Evolutionary conservation across 2,888 invertebrate genomes (phyloP), one percentile per base, ranked within the genome.

Genomic region (Galeruca laticollis): DNA sequence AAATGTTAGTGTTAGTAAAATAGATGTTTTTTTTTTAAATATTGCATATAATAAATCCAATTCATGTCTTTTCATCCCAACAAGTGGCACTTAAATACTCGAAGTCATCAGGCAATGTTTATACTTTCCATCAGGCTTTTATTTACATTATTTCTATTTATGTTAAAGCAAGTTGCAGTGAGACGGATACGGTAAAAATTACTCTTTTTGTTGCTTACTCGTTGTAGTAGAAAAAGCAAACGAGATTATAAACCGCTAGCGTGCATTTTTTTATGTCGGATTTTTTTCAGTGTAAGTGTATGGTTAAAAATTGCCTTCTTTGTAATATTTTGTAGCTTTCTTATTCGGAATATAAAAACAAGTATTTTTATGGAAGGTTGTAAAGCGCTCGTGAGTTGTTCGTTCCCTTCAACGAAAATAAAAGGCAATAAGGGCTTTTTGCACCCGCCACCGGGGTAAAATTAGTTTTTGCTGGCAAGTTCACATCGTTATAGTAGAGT

Each of bases 401-500:
- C 57, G 65, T 65, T 65, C 57, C 65, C 31, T 65, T 65, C 57
- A 65, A 57, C 65, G 65, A 57, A 65, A 65, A 65, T 65, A 65
- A 65, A 65, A 65, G 57, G 65, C 65, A 65, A 65, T 65, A 65
- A 65, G 57, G 57, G 31, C 49, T 65, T 65, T 57, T 65, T 65
- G 65, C 65, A 43, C 65, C 20, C 64, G 57, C 57, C 33, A 43
- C 40, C 37, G 52, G 67, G 47, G 43, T 37, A 54, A 61, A 69
- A 69, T 67, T 63, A 66, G 69, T 67, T 72, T 62, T 35, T 62
- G 72, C 57, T 49, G 63, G 72, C 69, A 47, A 63, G 67, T 69
- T 61, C 67, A 67, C 57, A 60, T 71, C 60, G 64, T 71, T 71
- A 72, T 65, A 62, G 66, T 56, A 72, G 62, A 72, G 72, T 69